Conservation (phyloP, 2,113 vertebrate species). For the Odocoileus virginianus region DNA sequence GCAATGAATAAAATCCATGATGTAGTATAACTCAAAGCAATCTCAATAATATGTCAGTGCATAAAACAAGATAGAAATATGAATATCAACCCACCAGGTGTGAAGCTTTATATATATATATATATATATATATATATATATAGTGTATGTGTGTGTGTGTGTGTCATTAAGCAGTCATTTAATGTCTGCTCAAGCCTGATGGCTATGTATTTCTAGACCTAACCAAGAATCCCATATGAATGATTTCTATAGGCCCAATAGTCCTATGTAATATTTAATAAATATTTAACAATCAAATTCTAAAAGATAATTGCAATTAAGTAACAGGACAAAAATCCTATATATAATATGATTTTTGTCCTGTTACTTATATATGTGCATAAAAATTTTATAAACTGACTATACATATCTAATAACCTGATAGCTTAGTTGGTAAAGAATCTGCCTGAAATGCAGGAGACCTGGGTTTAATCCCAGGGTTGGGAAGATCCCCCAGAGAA, state of each 20-base stretch:
- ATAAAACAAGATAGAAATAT: not conserved
- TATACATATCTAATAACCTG: too few species aligned
- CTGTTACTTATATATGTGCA: not conserved
- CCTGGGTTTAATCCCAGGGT: too few species aligned
- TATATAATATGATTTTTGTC: too few species aligned
- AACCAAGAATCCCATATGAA: not conserved
- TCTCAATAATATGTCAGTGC: not conserved
- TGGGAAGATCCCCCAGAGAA: too few species aligned
- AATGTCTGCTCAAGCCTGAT: not conserved
- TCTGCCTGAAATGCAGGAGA: too few species aligned
- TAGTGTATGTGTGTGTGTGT: too few species aligned
- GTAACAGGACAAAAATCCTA: not conserved
- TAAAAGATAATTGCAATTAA: not conserved
- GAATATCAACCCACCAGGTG: not conserved
- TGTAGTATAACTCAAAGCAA: not conserved
- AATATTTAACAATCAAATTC: not conserved
- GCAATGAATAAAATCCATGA: not conserved
- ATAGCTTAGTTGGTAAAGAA: too few species aligned
- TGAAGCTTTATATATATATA: not conserved
- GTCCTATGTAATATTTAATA: not conserved
- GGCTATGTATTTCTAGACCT: not conserved
- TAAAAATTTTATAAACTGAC: not conserved
- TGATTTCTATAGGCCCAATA: not conserved
- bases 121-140: not conserved
- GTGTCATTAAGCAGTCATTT: not conserved